These are phyloP conservation scores for Calyptommatus sinebrachiatus DNA, from an alignment of 2,113 vertebrate genomes.

Conservation along the genomic window DNA sequence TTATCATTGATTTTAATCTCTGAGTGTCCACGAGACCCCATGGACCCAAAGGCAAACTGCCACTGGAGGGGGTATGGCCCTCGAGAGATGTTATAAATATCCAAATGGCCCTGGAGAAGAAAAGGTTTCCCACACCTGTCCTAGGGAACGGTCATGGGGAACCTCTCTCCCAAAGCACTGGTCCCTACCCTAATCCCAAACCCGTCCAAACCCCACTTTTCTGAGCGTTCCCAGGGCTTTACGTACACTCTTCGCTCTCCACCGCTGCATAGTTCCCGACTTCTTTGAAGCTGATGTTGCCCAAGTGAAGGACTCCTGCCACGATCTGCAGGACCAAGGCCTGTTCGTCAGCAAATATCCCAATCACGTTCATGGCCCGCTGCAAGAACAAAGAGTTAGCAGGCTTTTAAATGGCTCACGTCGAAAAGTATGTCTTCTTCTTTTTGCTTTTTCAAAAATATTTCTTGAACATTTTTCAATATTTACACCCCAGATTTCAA, in stretches of 20 bases:
- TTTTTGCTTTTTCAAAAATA: neutral
- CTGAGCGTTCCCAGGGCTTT: neutral
- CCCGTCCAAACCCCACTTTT: neutral
- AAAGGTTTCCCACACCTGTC: too few relatives aligned
- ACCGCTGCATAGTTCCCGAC: slow-evolving; percentile 94
- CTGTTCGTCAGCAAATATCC: slow-evolving; percentile 84
- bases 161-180: neutral
- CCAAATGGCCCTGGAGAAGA: too few relatives aligned
- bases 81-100: too few relatives aligned
- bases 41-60: too few relatives aligned
- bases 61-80: too few relatives aligned
- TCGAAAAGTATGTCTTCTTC: neutral
- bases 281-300: slow-evolving; percentile 95
- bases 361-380: slow-evolving; percentile 97
- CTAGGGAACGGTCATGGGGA: too few relatives aligned
- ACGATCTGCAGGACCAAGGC: slow-evolving; percentile 93
- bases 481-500: too few relatives aligned
- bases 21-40: too few relatives aligned
- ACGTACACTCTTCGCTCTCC: slow-evolving; percentile 96
- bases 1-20: too few relatives aligned
- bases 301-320: slow-evolving; percentile 90
- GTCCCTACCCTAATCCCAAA: neutral
- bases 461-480: too few relatives aligned
- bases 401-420: too few relatives aligned
- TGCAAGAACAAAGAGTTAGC: slow-evolving; percentile 48